Conservation (phyloP, 2,888 invertebrate species). For the Eupithecia dodoneata region DNA sequence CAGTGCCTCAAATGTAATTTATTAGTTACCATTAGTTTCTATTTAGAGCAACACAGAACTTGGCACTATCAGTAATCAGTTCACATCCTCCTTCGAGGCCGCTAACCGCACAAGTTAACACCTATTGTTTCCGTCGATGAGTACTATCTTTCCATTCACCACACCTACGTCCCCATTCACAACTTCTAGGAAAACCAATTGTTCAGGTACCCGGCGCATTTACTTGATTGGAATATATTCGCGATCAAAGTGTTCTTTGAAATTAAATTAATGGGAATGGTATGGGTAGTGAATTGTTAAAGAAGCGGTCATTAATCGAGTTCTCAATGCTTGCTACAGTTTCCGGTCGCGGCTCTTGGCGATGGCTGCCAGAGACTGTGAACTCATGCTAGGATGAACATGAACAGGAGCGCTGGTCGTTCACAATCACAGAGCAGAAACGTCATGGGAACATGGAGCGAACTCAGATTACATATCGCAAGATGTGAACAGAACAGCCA, state of each 20-base stretch:
- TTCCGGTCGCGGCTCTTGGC: conserved; percentile 16
- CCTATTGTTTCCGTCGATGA: conserved; percentile 69
- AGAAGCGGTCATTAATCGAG: conserved; percentile 15
- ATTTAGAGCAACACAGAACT: conserved; percentile 40
- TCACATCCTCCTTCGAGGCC: conserved; percentile 62
- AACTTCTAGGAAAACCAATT: conserved; percentile 70
- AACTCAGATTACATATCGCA: conserved; percentile 63
- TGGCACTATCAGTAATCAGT: conserved; percentile 57
- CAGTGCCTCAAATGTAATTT: background rate
- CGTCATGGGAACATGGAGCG: conserved; percentile 75
- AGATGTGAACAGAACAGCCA: conserved; percentile 37
- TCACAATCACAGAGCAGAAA: conserved; percentile 69
- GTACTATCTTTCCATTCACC: conserved; percentile 62
- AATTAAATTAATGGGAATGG: conserved; percentile 30
- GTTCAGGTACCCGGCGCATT: conserved; percentile 67
- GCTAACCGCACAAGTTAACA: conserved; percentile 66
- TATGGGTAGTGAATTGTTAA: conserved; percentile 17
- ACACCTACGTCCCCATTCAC: conserved; percentile 58
- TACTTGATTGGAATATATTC: conserved; percentile 55
- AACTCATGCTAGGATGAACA: conserved; percentile 54
- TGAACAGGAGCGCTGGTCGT: conserved; percentile 52
- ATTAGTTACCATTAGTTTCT: conserved; percentile 28
- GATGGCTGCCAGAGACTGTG: conserved; percentile 16
- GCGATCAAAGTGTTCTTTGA: conserved; percentile 49
- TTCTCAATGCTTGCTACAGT: conserved; percentile 14